Conservation (phyloP, 2,797 vertebrate genomes). For the Oreortyx pictus region DNA sequence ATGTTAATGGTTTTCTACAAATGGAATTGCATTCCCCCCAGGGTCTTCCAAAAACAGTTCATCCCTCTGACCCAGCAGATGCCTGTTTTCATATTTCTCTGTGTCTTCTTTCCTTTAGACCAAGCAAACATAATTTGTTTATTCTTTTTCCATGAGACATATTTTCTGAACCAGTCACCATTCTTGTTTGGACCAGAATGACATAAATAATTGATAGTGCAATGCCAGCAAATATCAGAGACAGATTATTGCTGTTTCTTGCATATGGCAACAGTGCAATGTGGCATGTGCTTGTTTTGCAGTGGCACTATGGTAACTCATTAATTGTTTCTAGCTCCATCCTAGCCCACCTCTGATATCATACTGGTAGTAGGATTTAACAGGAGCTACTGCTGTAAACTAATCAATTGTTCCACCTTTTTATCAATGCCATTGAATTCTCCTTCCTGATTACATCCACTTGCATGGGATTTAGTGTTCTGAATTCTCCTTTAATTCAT, state of each 20-base stretch:
- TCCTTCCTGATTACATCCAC: not conserved
- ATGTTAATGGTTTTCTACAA: not conserved
- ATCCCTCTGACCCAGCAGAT: accelerated
- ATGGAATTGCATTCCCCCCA: not conserved
- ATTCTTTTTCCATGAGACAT: not conserved
- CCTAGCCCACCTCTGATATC: not conserved
- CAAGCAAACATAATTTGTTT: not conserved
- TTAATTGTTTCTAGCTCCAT: not conserved
- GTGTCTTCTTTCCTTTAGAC: not conserved
- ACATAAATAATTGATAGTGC: not conserved
- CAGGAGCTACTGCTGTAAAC: not conserved
- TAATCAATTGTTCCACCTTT: not conserved
- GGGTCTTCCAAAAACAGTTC: accelerated
- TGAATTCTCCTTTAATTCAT: not conserved
- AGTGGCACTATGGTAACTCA: not conserved
- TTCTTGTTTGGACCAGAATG: not conserved
- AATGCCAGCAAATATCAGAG: not conserved
- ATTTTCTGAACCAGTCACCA: not conserved
- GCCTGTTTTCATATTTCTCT: not conserved
- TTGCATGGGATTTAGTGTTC: not conserved
- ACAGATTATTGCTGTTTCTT: not conserved
- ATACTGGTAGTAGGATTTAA: accelerated
- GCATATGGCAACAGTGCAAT: not conserved
- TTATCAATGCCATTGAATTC: not conserved
- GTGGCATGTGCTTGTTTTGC: not conserved